These are phyloP conservation scores for Leptocoma aspasia DNA, from an alignment of 2,113 vertebrate genomes.

Conservation along the genomic window DNA sequence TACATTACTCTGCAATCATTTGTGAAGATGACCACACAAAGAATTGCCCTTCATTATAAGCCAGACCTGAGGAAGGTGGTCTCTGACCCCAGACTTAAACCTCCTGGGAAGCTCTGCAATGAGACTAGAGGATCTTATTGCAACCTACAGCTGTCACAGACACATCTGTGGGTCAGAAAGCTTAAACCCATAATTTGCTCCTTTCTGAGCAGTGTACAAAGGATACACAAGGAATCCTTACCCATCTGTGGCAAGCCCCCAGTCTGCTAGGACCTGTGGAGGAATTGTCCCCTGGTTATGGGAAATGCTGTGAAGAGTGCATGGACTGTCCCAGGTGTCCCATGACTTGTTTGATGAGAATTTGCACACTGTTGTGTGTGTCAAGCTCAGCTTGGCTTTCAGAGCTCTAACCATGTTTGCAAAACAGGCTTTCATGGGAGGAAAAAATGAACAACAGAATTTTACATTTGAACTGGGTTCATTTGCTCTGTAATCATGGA, in stretches of 20 bases:
- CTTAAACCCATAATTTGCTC: not conserved
- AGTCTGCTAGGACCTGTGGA: not conserved
- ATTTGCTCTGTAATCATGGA: not conserved
- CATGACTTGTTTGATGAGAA: not conserved
- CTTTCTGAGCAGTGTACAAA: not conserved
- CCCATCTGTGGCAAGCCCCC: not conserved
- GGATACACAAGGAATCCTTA: not conserved
- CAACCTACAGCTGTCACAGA: not conserved
- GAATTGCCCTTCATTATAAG: not conserved
- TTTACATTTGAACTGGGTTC: not conserved
- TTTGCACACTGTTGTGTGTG: not conserved
- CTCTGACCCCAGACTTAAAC: not conserved
- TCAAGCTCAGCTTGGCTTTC: not conserved
- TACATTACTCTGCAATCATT: not conserved
- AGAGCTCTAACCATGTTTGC: not conserved
- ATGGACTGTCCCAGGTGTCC: not conserved
- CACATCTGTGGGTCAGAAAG: not conserved
- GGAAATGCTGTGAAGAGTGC: not conserved
- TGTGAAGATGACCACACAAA: not conserved
- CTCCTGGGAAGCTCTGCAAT: not conserved
- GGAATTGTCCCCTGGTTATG: not conserved
- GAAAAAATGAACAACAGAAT: not conserved
- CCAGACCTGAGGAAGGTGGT: not conserved
- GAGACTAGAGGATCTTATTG: not conserved
- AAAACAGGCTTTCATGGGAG: not conserved